Base-by-base conservation (phyloP, 2,113 vertebrate species). In the Poeciliopsis occidentalis region DNA sequence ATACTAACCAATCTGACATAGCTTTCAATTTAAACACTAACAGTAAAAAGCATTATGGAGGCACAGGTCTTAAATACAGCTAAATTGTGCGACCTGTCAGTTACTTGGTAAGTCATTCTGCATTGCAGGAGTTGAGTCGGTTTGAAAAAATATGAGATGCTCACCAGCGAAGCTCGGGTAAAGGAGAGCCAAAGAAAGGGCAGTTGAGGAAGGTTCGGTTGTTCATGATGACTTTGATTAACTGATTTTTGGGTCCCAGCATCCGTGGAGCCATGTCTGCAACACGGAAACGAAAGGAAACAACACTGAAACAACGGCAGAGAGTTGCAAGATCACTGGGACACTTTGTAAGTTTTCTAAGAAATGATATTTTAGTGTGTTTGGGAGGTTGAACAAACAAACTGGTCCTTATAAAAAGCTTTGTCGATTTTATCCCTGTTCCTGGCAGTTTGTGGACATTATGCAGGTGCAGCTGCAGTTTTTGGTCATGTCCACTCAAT, bases 161-260 rank as follows among this genome's bases (percentile, higher is more conserved):
- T 96, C 92, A 99, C 98, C 98, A 99, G 77, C 97, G 95, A 41
- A 98, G 90, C 3, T 93, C 93, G 1, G 98, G 98, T 37, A 96
- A 93, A 1, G 98, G 98, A 0, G 98, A 98, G n/a, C 98, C 98
- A 0, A 99, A 99, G 83, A 96, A 99, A 0, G 97, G 97, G 65
- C 98, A 99, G 78, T 98, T 95, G 2, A 99, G 93, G 12, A 95
- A 95, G 3, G 96, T 97, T 57, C 94, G 94, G 89, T 97, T 97
- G 92, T 97, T 96, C 73, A 96, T 92, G 3, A 96, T 96, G 66
- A 99, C 97, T 86, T 92, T 96, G 67, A 99, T 98, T 76, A 97
- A 91, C 88, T 97, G 96, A 78, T 97, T 97, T 84, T 95, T 95
- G 12, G 96, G 95, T 0, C 90, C 95, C 64, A 99, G 89, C 84